Base-by-base conservation (phyloP, 2,888 invertebrate genomes). In the Alviniconcha strummeri region DNA sequence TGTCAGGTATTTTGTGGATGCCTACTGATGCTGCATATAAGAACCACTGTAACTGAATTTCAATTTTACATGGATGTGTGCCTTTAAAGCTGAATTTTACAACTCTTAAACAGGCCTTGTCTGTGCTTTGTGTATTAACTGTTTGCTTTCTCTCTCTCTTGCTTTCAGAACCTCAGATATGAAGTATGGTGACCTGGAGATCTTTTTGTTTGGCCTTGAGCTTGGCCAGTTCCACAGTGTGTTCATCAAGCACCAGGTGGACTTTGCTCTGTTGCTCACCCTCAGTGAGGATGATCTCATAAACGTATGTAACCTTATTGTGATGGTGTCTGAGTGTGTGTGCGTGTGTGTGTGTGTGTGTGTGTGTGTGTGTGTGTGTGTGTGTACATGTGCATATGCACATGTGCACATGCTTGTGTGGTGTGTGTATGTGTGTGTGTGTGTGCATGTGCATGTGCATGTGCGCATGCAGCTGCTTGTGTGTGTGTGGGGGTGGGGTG, bases 201-300 rank as follows among this genome's bases (percentile, higher is more conserved):
- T 94, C 82, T 94, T 94, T 86, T 89, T 94, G n/a, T 88, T 87
- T 83, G 94, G 94, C 4, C 89, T 94, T 54, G 92, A 92, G n/a
- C 90, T 93, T 36, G 84, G 88, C 11, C 84, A 91, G 57, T 87
- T 93, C 54, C 90, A 94, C 36, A 88, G 90, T 15, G 74, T 91
- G 52, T 93, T 94, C 87, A 89, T 91, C 60, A 86, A 90, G 60
- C 94, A 94, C 77, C 88, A 91, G 5, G 89, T 94, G 67, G 91
- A 91, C 82, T 93, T 94, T 83, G 88, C 89, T 19, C 90, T 90
- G 13, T 91, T 94, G 83, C 89, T 94, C 13, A 89, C 90, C 19
- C 88, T 94, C 86, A 91, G 91, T 76, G 94, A 94, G 64, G 90
- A 91, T 57, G 94, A 94, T 84, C 89, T 94, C 0, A 90, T 92